phyloP scores from a whole-genome alignment of 23 tunicate genomes.

The Halocynthia roretzi region DNA sequence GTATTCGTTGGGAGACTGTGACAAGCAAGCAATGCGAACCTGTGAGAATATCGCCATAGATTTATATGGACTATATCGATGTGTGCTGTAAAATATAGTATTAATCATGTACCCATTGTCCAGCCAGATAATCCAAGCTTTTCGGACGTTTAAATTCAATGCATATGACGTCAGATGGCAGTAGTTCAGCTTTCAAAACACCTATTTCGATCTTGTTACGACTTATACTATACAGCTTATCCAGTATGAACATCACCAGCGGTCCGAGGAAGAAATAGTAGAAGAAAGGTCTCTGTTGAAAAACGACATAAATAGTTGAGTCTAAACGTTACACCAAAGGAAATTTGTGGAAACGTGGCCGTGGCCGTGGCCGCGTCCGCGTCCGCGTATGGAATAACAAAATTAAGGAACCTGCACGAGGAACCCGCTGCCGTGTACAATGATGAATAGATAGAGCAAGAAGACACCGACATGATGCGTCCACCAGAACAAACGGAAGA shows the following conservation, averaged over 20 bases:
- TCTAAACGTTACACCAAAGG: too few relatives aligned
- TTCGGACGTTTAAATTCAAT: constrained; percentile 49
- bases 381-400: too few relatives aligned
- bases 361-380: too few relatives aligned
- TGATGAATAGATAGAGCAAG: constrained; percentile 47
- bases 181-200: constrained; percentile 56
- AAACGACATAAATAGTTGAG: not conserved
- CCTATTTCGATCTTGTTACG: constrained; percentile 31
- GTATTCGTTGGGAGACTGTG: constrained; percentile 77
- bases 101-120: constrained; percentile 79
- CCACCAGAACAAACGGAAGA: constrained; percentile 57
- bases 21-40: constrained; percentile 83
- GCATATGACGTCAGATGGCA: constrained; percentile 66
- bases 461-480: constrained; percentile 60
- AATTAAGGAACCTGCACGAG: constrained; percentile 50
- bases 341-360: too few relatives aligned
- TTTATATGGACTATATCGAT: too few relatives aligned
- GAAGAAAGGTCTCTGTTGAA: constrained; percentile 55
- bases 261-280: constrained; percentile 69
- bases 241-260: constrained; percentile 38
- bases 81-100: too few relatives aligned
- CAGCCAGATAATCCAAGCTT: constrained; percentile 68
- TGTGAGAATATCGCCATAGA: not conserved
- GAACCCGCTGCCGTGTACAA: constrained; percentile 81
- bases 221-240: constrained; percentile 67